Evolutionary conservation across 2,888 invertebrate species (phyloP), one percentile per base, ranked within the genome.

Genomic region (Plusia festucae): DNA sequence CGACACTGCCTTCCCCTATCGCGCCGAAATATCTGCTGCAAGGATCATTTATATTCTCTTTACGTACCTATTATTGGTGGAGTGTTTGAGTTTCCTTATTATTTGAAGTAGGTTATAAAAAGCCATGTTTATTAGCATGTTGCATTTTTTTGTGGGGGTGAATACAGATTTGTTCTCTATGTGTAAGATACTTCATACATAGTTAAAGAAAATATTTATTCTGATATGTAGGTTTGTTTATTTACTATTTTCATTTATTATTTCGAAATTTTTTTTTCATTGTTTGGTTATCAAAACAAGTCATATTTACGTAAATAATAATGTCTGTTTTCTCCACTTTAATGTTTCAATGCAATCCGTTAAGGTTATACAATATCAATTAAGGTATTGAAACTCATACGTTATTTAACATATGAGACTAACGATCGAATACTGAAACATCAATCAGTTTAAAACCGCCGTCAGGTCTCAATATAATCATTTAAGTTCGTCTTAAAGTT

Each of bases 41-140:
- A 85, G 85, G 76, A 84, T 76, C 81, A 77, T 81, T 82, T 83
- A 76, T 72, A 82, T 82, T 81, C 82, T 75, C 70, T 73, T 73
- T 75, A 73, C 69, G 73, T 73, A 70, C 68, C 64, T 63, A 62
- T 76, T 77, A 73, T 79, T 81, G 82, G 75, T 72, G 59, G 44
- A 68, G 55, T 74, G 76, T 68, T 60, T 15, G 52, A 66, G 63
- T 61, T 65, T 70, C 68, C 68, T 70, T 70, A 70, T 74, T 70
- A 70, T 74, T 73, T 72, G 68, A 72, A 72, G 72, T 72, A 20
- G 30, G 60, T 68, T 60, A 68, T 68, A 57, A 60, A 57, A 49
- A 54, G 46, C 46, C 16, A 53, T 59, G 52, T 65, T 49, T 49
- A 53, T 32, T 30, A 69, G 65, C 27, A 52, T 30, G 52, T 24